Percentiles rank a stretch among this genome's conserved stretches.
Conservation (phyloP, 2,888 invertebrate genomes). For the Eledona agricola region DNA sequence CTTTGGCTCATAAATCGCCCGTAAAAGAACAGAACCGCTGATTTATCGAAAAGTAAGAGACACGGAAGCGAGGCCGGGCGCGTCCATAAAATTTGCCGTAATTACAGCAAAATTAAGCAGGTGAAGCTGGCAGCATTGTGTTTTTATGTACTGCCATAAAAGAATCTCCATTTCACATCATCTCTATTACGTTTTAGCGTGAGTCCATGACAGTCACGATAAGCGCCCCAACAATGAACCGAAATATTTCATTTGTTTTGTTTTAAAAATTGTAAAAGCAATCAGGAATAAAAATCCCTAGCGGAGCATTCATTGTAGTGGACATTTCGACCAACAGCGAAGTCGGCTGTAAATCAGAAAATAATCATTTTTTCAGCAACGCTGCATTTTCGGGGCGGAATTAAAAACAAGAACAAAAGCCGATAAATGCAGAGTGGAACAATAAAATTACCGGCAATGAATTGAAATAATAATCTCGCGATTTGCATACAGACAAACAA, state of each 20-base stretch:
- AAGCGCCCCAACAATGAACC: constrained; percentile 34
- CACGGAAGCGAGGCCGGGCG: too few relatives aligned
- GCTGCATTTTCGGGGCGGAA: constrained; percentile 1
- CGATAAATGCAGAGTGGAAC: too few relatives aligned
- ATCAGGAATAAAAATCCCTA: constrained; percentile 29
- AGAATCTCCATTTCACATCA: constrained; percentile 32
- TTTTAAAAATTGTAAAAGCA: constrained; percentile 32
- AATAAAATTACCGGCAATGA: too few relatives aligned
- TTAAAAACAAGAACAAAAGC: constrained; percentile 5
- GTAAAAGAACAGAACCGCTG: too few relatives aligned
- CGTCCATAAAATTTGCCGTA: too few relatives aligned
- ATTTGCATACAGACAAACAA: too few relatives aligned
- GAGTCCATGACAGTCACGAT: constrained; percentile 38
- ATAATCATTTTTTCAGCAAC: constrained; percentile 27
- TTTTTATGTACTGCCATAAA: too few relatives aligned
- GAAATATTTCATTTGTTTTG: constrained; percentile 37
- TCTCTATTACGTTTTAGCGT: constrained; percentile 33
- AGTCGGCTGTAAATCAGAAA: constrained; percentile 33
- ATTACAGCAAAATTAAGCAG: too few relatives aligned
- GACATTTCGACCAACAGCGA: constrained; percentile 25
- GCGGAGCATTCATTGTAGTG: constrained; percentile 28
- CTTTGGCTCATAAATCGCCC: constrained; percentile 19
- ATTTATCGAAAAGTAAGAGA: constrained; percentile 7
- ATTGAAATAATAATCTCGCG: too few relatives aligned
- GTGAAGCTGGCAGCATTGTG: too few relatives aligned